Conservation (phyloP, 1,140 invertebrate species). For the Plutomurus gul region DNA sequence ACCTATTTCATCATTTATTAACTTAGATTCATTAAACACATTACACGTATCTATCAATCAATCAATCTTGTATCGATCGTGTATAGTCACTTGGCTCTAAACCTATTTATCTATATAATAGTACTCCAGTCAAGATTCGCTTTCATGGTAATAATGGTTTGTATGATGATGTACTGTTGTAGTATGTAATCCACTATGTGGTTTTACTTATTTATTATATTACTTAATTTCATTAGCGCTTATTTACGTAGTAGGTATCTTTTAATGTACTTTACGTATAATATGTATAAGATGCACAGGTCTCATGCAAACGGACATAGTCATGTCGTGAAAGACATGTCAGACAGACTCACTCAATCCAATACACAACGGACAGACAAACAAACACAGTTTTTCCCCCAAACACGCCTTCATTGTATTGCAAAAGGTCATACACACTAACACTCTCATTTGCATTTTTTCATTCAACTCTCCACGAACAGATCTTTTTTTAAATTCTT, state of each 20-base stretch:
- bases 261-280: not conserved
- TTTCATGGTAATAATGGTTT: conserved; percentile 3
- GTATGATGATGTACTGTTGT: not conserved
- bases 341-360: not conserved
- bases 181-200: not conserved
- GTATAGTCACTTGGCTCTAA: no score
- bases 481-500: not conserved
- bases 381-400: not conserved
- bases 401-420: not conserved
- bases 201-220: no score
- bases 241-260: no score
- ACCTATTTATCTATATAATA: not conserved
- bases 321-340: conserved; percentile 17
- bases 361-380: not conserved
- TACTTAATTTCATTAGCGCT: no score
- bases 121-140: conserved; percentile 9
- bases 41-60: no score
- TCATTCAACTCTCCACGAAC: not conserved
- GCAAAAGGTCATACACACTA: not conserved
- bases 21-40: no score
- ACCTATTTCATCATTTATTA: no score
- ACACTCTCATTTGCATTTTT: no score
- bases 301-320: not conserved
- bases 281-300: no score
- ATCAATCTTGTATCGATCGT: no score